Evolutionary conservation across 2,888 invertebrate genomes (phyloP), one percentile per base, ranked within the genome.

Genomic region (Furcula furcula): DNA sequence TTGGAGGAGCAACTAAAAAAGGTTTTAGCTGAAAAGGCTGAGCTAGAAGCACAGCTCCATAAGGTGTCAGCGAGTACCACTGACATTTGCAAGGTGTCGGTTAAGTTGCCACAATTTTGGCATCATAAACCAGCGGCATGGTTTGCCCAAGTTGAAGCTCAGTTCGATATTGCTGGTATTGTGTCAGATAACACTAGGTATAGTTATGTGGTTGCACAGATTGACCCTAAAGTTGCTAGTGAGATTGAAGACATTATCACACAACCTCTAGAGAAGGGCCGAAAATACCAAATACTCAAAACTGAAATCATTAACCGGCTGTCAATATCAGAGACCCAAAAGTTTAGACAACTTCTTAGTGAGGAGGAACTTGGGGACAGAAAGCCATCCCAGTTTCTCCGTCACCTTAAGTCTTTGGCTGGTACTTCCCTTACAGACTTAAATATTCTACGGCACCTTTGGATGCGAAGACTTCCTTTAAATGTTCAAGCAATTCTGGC

Each of bases 241-340:
- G 46, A 45, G n/a, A 48, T 52, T 0, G 46, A 50, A 25, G 53
- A 57, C 14, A 32, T 59, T n/a, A 43, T 57, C 1, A 29, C 34
- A 0, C 14, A 27, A 1, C 58, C 58, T 0, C 58, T 58, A 1
- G 28, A 20, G 25, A 0, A 25, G 21, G 0, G 25, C 40, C 12
- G 46, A 44, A 10, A 42, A 36, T 5, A 13, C 12, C 0, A 46
- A 29, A 7, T 1, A n/a, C n/a, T 47, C 0, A 47, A 47, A 14
- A 6, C 29, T 0, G 38, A 36, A n/a, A 15, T 47, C 11, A 37
- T 46, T 2, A 39, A 32, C 6, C 27, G 45, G 1, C 16, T 46
- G 3, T 40, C 49, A n/a, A 46, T 36, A 6, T 52, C 57, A 0
- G 40, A 40, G 1, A 53, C 56, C 20, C 29, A 39, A 10, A 40